Base-by-base conservation (phyloP, 2,797 vertebrate genomes). In the Percopsis omiscomaycus region DNA sequence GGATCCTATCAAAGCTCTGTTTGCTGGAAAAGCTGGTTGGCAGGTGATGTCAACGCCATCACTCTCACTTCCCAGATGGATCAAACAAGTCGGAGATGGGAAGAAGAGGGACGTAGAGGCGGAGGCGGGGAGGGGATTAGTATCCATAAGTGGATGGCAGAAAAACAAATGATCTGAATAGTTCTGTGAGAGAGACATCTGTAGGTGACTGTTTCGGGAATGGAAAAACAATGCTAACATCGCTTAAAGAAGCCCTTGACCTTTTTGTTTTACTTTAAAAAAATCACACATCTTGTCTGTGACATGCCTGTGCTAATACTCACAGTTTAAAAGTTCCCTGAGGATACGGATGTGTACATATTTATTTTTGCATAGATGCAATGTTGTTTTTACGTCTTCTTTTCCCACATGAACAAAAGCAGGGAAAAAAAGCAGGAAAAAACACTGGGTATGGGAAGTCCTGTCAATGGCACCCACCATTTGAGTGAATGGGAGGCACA, bases 121-220 rank as follows among this genome's bases (percentile, higher is more conserved):
- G 64, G 67, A 59, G 65, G 79, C 80, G 87, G 83, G 83, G 81
- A 89, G 61, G 51, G 79, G 83, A 89, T 88, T 84, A 88, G 85
- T 78, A 85, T 88, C 76, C 81, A 77, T 74, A 79, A 79, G 77
- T 68, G 68, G 74, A 86, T 71, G 68, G 58, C 42, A 73, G 64
- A 77, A 68, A 59, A 69, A 64, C n/a, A 64, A 81, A 77, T 84
- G 27, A 75, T 69, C 73, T 70, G 67, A 55, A 80, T 65, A 44
- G 49, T 59, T 78, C 62, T 78, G 37, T 68, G 64, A 68, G 75
- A 73, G 70, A 73, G 70, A 71, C 82, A 74, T 78, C 66, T 82
- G 67, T 49, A 73, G 64, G 46, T 50, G 50, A 78, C 54, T 22
- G 61, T 52, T 45, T 29, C 45, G 29, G 57, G 44, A 61, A 57